Evolutionary conservation across 2,888 invertebrate genomes (phyloP), one percentile per base, ranked within the genome.

Genomic region (Nymphalis urticae): DNA sequence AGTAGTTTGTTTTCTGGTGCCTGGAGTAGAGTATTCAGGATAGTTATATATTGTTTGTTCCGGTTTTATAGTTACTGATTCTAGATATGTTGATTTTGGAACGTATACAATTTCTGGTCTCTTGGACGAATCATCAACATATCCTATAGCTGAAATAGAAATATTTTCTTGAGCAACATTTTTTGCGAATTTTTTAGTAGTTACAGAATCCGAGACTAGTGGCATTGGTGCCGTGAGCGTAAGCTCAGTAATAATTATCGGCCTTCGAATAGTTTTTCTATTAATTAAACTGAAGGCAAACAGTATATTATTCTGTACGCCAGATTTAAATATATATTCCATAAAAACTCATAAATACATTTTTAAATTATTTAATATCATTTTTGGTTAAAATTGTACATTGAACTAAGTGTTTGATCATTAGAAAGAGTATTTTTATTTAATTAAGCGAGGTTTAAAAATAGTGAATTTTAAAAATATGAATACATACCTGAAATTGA

Each of bases 401-500:
- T 36, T 36, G 9, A 36, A 36, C 10, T 1, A 21, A 2, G 21
- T 21, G 21, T 2, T 36, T 36, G 10, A 36, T 36, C 36, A 36
- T 9, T 36, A 36, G 10, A 7, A 36, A 36, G 8, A 36, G 36
- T 36, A 36, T 36, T 36, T 36, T 36, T 36, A 8, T 36, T 36
- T 36, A 8, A 36, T 36, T 36, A 10, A 7, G 36, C 9, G 9
- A 36, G 36, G 9, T 10, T 7, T 36, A 9, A 7, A 36, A 36
- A 36, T 9, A 36, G 36, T 36, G 10, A 10, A 36, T 27, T 27
- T 27, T 10, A 24, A 10, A 17, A 32, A 17, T 21, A 54, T 17
- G 16, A 17, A 32, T 66, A 68, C 72, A 8, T 69, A 69, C 70
- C 66, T 21, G 27, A 53, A 0, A 48, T 48, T 50, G 58, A 66